Evolutionary conservation across 1,140 invertebrate genomes (phyloP).

Genomic region (Ladona fulva): DNA sequence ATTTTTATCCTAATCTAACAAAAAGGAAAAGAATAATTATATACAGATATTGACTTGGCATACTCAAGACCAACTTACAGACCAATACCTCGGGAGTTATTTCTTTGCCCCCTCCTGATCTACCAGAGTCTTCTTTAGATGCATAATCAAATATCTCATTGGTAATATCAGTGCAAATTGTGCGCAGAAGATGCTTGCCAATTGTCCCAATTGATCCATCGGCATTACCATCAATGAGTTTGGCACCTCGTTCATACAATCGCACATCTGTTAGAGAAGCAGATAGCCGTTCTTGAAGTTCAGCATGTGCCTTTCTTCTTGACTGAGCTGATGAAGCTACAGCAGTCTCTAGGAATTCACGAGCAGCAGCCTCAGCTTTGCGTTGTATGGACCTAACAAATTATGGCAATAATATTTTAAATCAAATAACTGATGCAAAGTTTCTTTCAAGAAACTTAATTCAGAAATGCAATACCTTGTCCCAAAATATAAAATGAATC

Average conservation of each 20-base stretch:
- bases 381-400: constrained; percentile 29
- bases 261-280: constrained; percentile 63
- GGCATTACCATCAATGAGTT: constrained; percentile 46
- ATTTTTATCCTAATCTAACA: constrained; percentile 41
- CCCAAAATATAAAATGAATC: too few relatives aligned
- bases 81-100: constrained; percentile 36
- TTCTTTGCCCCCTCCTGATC: constrained; percentile 27
- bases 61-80: too few relatives aligned
- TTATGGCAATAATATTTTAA: too few relatives aligned
- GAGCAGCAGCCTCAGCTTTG: constrained; percentile 50
- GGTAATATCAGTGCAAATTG: constrained; percentile 71
- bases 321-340: constrained; percentile 54
- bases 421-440: too few relatives aligned
- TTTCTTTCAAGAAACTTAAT: too few relatives aligned
- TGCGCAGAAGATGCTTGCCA: constrained; percentile 73
- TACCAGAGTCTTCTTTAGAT: constrained; percentile 37
- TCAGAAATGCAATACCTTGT: too few relatives aligned
- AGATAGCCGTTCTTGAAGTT: constrained; percentile 74
- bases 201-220: constrained; percentile 57
- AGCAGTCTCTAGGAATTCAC: constrained; percentile 57
- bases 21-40: background rate
- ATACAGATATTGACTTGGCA: too few relatives aligned
- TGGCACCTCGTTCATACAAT: constrained; percentile 79
- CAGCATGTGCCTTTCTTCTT: constrained; percentile 63
- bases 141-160: constrained; percentile 55